These are phyloP conservation scores for Ennomos fuscantarius DNA, from an alignment of 2,888 invertebrate species.

Conservation along the genomic window DNA sequence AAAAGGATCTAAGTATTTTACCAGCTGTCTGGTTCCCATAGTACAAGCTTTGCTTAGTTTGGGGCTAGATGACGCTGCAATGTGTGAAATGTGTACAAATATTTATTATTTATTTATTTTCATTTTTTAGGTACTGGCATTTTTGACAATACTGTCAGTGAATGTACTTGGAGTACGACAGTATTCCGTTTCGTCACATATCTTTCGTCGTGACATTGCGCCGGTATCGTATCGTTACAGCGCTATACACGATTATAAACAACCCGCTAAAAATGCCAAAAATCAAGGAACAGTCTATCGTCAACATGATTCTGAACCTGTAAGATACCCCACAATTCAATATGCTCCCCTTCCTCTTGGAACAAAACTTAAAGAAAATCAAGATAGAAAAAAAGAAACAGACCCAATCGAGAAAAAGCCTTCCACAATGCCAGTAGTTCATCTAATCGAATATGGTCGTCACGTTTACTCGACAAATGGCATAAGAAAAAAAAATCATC, in stretches of 20 bases:
- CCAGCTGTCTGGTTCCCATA: no score
- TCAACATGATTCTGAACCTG: neutral
- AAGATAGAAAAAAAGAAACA: neutral
- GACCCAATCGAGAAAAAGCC: neutral
- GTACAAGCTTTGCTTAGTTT: no score
- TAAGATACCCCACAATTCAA: slow-evolving; percentile 13
- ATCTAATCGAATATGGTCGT: neutral
- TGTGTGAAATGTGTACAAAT: no score
- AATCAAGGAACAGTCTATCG: neutral
- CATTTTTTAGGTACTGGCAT: slow-evolving; percentile 43
- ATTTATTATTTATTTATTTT: no score
- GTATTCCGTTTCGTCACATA: slow-evolving; percentile 47
- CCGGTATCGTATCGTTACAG: slow-evolving; percentile 49
- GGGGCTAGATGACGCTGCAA: no score
- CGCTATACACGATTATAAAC: slow-evolving; percentile 42
- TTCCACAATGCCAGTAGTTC: neutral
- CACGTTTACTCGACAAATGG: slow-evolving; percentile 8
- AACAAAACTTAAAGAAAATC: neutral
- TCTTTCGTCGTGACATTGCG: slow-evolving; percentile 46
- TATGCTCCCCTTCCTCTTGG: slow-evolving; percentile 16
- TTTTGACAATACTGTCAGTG: slow-evolving; percentile 37
- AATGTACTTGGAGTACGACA: slow-evolving; percentile 35
- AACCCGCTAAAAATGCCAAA: slow-evolving; percentile 20
- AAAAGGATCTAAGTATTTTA: no score
- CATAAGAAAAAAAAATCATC: slow-evolving; percentile 32